Conservation (phyloP, 2,113 vertebrate species). For the Oceanites oceanicus region DNA sequence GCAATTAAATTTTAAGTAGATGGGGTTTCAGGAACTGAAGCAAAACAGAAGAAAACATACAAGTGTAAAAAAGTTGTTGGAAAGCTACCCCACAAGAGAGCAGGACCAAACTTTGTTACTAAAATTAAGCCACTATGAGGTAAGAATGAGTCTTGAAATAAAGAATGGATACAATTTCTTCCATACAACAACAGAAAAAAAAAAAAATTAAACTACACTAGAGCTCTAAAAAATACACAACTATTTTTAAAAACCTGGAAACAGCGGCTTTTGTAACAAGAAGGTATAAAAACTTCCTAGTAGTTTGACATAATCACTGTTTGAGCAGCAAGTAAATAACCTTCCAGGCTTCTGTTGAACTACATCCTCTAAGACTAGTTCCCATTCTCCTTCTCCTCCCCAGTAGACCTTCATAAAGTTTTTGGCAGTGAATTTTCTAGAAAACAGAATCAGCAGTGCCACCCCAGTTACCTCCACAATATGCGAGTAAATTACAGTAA, state of each 20-base stretch:
- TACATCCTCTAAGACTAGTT: not conserved
- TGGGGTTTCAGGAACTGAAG: not conserved
- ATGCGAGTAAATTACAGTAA: rapidly evolving
- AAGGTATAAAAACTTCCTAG: not conserved
- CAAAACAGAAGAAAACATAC: not conserved
- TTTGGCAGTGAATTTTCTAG: not conserved
- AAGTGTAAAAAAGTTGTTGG: not conserved
- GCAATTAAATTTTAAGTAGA: not conserved
- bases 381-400: not conserved
- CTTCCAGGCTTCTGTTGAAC: not conserved
- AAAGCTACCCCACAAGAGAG: not conserved
- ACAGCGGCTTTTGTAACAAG: not conserved
- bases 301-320: not conserved
- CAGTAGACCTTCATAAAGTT: not conserved
- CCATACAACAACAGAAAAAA: not conserved
- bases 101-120: not conserved
- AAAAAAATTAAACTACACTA: not conserved
- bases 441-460: not conserved
- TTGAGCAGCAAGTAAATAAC: not conserved
- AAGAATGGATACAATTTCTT: not conserved
- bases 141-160: not conserved
- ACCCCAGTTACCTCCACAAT: not conserved
- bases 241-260: not conserved
- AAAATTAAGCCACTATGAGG: not conserved
- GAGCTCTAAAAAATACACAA: not conserved